Conservation (phyloP, 2,888 invertebrate species). For the Phorcus lineatus region DNA sequence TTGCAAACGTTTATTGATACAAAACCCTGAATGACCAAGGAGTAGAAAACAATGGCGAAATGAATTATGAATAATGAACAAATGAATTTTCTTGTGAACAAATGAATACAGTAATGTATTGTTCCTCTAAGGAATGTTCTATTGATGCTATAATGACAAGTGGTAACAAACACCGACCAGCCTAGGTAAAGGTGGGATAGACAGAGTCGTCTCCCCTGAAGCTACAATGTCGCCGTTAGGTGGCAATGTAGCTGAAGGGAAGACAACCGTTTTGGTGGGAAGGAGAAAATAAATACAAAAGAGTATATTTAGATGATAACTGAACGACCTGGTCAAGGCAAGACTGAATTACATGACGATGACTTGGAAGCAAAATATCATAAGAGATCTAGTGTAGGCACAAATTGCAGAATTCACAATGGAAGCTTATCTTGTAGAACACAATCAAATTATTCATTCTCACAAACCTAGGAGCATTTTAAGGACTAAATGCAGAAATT, state of each 20-base stretch:
- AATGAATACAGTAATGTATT: conserved; percentile 23
- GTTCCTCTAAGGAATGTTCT: conserved; percentile 23
- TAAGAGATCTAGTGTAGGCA: conserved; percentile 18
- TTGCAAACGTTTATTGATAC: conserved; percentile 30
- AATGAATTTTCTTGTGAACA: conserved; percentile 22
- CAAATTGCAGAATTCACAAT: conserved; percentile 18
- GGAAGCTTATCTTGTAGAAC: neutral
- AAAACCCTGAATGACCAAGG: conserved; percentile 31
- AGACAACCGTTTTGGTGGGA: conserved; percentile 12
- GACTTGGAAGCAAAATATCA: conserved; percentile 23
- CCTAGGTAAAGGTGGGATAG: neutral
- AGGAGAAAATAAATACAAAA: neutral
- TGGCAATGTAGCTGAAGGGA: neutral
- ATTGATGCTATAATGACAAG: conserved; percentile 21
- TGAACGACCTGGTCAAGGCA: conserved; percentile 7
- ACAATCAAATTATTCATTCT: neutral
- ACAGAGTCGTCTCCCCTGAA: conserved; percentile 10
- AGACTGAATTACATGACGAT: conserved; percentile 14
- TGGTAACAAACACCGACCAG: conserved; percentile 9
- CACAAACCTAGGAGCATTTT: neutral
- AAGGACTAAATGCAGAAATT: neutral
- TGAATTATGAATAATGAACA: conserved; percentile 25
- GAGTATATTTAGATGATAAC: conserved; percentile 8
- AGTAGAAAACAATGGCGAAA: conserved; percentile 27
- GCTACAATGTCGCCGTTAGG: neutral